Conservation (phyloP, 2,113 vertebrate genomes). For the Cranoglanis bouderius region DNA sequence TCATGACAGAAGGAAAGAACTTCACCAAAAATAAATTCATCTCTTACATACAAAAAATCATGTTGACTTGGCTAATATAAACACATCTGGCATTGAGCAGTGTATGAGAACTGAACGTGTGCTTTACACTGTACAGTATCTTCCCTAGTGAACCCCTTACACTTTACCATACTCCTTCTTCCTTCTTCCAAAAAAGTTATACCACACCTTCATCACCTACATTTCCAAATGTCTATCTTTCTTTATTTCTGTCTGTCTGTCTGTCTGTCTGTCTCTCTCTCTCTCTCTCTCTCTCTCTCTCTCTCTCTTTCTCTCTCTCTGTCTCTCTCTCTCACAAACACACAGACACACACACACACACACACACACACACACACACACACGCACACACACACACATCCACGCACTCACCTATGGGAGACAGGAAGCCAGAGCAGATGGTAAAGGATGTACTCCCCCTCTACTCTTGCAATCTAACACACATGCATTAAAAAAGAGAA, state of each 20-base stretch:
- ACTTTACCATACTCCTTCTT: not conserved
- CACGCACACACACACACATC: too few species aligned
- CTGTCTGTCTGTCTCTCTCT: not conserved
- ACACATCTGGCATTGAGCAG: too few species aligned
- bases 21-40: not conserved
- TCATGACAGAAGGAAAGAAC: not conserved
- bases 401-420: not conserved
- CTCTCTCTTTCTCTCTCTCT: not conserved
- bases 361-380: too few species aligned
- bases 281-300: not conserved
- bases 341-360: too few species aligned
- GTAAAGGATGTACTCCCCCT: not conserved
- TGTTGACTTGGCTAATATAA: too few species aligned
- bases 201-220: not conserved
- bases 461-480: conserved; percentile 21
- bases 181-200: not conserved
- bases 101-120: not conserved
- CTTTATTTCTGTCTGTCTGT: not conserved
- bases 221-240: not conserved
- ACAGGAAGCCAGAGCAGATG: conserved; percentile 43
- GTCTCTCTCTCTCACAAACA: too few species aligned
- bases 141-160: not conserved
- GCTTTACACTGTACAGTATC: not conserved
- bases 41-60: not conserved
- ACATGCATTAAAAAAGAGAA: conserved; percentile 10